These are phyloP conservation scores for Galemys pyrenaicus DNA, from an alignment of 2,113 vertebrate genomes.

Conservation along the genomic window DNA sequence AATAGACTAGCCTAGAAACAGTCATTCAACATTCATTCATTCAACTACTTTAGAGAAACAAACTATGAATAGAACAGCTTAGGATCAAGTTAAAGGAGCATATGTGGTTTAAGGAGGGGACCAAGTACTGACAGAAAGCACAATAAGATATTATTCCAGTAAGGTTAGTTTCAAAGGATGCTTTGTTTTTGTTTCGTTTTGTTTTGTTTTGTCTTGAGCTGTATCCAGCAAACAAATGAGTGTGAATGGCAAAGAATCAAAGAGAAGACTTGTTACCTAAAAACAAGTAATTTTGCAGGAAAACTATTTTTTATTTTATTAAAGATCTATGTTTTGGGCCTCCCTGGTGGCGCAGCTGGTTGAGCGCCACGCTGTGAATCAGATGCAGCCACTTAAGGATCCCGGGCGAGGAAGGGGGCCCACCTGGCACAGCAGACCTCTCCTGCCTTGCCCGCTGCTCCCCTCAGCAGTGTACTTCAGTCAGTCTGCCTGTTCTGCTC, in stretches of 20 bases:
- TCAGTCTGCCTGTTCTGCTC: too few species aligned
- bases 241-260: neutral
- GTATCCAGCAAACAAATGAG: neutral
- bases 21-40: neutral
- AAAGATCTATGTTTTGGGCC: too few species aligned
- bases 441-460: too few species aligned
- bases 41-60: neutral
- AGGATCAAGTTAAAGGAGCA: neutral
- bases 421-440: too few species aligned
- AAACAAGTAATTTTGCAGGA: neutral
- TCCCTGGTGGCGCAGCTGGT: too few species aligned
- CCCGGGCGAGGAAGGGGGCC: too few species aligned
- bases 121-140: neutral
- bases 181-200: neutral
- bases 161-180: neutral
- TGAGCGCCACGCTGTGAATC: too few species aligned
- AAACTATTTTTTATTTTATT: neutral
- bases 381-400: too few species aligned
- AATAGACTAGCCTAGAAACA: neutral
- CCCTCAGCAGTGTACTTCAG: too few species aligned
- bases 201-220: neutral
- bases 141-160: neutral
- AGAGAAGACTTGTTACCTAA: neutral
- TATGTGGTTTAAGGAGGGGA: fast-evolving
- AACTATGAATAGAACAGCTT: neutral